Evolutionary conservation across 2,113 vertebrate genomes (phyloP), one percentile per base, ranked within the genome.

Genomic region (Dinomys branickii): DNA sequence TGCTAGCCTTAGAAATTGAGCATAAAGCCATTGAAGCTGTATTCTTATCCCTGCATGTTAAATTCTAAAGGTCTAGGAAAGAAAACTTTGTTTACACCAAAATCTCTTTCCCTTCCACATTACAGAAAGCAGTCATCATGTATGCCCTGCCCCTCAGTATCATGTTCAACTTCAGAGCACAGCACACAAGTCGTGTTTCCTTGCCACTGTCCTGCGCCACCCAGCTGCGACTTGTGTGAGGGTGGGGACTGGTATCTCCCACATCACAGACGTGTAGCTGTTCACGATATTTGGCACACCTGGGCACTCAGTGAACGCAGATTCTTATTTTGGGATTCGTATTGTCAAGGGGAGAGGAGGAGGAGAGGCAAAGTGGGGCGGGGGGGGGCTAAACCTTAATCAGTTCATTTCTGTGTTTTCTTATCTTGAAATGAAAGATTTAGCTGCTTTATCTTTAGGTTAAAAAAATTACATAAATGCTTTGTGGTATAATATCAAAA

Each of bases 1-100:
- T 63, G 52, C 35, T 94, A 94, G 50, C 67, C 67, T 96, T 93
- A 91, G 82, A 94, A 81, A 90, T 35, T 94, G 22, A 83, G 28
- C 63, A 33, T 69, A 63, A 87, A 94, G 35, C 56, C 50, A 63
- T 73, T 78, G 22, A 69, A 69, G 94, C 86, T 80, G 28, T 71
- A 73, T 81, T 80, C 65, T 96, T 94, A 63, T 28, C 75, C 35
- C 19, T 13, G 58, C 35, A 5, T 65, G 26, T 63, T 90, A 59
- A 94, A 75, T 35, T 92, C 33, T 71, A 63, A 90, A 90, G 26
- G 9, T 82, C 52, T 87, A 58, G 38, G 75, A 50, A 89, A 78
- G 8, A 84, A 63, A 85, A 69, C 63, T 85, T 81, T 71, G 28
- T 87, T 96, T 61, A 69, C 54, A 50, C n/a, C 63, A 24, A 80